A percentile compares a stretch with the other conserved stretches of the same genome.
These are phyloP conservation scores for Stegodyphus dumicola DNA, from an alignment of 1,140 invertebrate genomes.

Conservation along the genomic window DNA sequence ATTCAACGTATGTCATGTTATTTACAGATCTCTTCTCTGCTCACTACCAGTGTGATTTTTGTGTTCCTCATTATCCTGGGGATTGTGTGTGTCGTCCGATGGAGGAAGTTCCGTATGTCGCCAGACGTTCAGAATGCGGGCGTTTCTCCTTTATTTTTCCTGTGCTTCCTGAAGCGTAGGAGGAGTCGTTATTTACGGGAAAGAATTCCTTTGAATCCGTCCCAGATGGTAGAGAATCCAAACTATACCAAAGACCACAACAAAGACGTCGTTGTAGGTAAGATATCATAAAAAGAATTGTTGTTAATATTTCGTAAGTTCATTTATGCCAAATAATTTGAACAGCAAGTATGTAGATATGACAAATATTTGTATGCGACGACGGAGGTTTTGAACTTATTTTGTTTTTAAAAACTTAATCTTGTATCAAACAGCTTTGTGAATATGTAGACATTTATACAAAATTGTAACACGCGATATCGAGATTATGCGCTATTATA, in stretches of 20 bases:
- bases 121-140: neutral
- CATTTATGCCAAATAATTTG: no score
- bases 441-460: no score
- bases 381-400: no score
- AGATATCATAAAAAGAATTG: neutral
- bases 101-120: neutral
- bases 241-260: slow-evolving; percentile 65
- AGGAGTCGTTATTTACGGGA: slow-evolving; percentile 57
- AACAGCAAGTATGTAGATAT: no score
- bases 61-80: neutral
- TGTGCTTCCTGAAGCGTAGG: neutral
- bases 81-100: slow-evolving; percentile 9
- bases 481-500: no score
- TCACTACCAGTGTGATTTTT: neutral
- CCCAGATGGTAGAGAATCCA: slow-evolving; percentile 68
- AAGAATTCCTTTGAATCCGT: slow-evolving; percentile 65
- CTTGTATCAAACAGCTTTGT: no score
- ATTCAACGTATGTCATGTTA: no score
- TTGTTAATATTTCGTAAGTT: no score
- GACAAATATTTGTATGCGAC: no score
- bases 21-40: neutral
- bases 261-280: slow-evolving; percentile 3
- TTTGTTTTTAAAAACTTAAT: no score
- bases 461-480: no score
- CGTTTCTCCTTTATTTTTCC: slow-evolving; percentile 1